Evolutionary conservation across 1,140 invertebrate genomes (phyloP).

Genomic region (Drosophila malerkotliana): DNA sequence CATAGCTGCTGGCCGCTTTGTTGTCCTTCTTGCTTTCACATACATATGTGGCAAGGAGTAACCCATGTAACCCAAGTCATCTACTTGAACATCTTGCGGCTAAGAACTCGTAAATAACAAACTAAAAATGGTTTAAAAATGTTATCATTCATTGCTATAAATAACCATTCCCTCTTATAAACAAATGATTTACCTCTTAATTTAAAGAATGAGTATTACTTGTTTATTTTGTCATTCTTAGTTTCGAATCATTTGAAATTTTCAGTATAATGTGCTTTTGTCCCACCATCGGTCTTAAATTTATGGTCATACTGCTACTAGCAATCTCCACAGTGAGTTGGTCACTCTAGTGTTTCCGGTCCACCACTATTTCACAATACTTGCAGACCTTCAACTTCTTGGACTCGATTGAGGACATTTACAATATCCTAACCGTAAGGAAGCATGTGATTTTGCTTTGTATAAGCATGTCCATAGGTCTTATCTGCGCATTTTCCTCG

Average conservation of each 20-base stretch:
- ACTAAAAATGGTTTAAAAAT: constrained; percentile 11
- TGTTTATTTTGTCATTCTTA: constrained; percentile 2
- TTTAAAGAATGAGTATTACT: not conserved
- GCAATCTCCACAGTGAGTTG: constrained; percentile 27
- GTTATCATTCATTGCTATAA: too few relatives aligned
- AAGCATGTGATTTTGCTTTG: not conserved
- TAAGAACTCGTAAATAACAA: constrained; percentile 58
- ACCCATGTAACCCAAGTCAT: not conserved
- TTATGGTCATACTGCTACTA: not conserved
- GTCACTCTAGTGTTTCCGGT: not conserved
- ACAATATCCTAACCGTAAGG: not conserved
- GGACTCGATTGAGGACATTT: not conserved
- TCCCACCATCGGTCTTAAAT: not conserved
- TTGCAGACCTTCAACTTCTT: not conserved
- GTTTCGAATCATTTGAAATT: not conserved
- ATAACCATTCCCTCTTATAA: too few relatives aligned
- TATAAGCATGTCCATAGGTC: not conserved
- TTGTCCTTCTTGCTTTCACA: constrained; percentile 30
- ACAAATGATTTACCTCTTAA: not conserved
- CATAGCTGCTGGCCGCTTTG: constrained; percentile 61
- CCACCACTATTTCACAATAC: not conserved
- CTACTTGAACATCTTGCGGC: constrained; percentile 60
- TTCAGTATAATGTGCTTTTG: constrained; percentile 29
- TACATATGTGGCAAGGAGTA: constrained; percentile 54
- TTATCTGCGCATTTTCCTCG: not conserved